These are phyloP conservation scores for Adelosebastes latens DNA, from an alignment of 2,797 vertebrate genomes.

Conservation along the genomic window DNA sequence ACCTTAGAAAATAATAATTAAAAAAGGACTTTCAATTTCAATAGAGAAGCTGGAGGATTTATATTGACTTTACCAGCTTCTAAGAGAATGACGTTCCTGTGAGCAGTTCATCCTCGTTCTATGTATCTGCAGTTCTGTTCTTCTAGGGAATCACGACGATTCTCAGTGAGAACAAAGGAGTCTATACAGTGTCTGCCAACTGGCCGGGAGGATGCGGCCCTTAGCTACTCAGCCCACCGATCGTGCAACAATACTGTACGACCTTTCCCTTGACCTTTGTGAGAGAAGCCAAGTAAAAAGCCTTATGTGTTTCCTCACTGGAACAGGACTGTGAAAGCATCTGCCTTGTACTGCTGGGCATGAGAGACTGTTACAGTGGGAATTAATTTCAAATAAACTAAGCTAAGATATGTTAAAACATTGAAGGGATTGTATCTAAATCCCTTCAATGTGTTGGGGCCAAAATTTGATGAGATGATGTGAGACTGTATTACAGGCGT, in stretches of 20 bases:
- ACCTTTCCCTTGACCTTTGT: slow-evolving; percentile 76
- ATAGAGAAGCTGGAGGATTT: background rate
- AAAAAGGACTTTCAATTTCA: background rate
- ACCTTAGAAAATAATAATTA: background rate
- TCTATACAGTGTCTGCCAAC: slow-evolving; percentile 66
- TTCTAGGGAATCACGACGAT: slow-evolving; percentile 50
- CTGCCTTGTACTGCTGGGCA: background rate
- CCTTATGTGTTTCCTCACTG: slow-evolving; percentile 14
- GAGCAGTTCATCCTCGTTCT: slow-evolving; percentile 19
- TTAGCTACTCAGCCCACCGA: slow-evolving; percentile 54
- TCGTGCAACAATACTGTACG: slow-evolving; percentile 67
- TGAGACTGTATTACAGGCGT: background rate
- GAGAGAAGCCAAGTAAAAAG: slow-evolving; percentile 44
- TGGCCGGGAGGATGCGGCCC: slow-evolving; percentile 40
- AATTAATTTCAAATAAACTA: slow-evolving; percentile 2
- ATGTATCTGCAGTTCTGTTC: slow-evolving; percentile 24
- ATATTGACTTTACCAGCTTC: background rate
- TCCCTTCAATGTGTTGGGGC: background rate
- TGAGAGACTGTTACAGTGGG: background rate
- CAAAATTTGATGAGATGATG: background rate
- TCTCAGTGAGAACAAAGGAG: slow-evolving; percentile 62
- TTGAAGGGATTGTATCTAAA: background rate
- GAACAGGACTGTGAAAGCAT: background rate
- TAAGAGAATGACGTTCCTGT: slow-evolving; percentile 5
- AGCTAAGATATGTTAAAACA: background rate